Base-by-base conservation (phyloP, 1,140 invertebrate species). In the Musca vetustissima region DNA sequence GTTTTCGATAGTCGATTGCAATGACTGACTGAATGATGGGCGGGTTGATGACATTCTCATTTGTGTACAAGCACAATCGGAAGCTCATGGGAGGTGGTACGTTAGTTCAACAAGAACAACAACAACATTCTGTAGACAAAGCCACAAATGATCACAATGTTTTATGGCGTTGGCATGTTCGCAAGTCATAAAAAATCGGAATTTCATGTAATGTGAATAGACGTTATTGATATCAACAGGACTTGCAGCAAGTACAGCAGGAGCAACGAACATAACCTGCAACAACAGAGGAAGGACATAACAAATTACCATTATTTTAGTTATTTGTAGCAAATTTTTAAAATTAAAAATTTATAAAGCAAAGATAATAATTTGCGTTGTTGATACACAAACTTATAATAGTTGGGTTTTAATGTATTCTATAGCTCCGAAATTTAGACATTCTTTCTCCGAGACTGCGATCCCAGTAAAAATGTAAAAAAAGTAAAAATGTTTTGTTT, bases 151-250 rank as follows among this genome's bases (percentile, higher is more conserved):
- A 19, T 52, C n/a, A 28, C 53, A 28, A 28, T 28, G n/a, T 57
- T 57, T 24, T 57, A n/a, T 57, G 25, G 24, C 15, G 24, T 57
- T 57, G 22, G 22, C 53, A 57, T 57, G 53, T 57, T 25, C 13
- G 24, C 25, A 1, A 25, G 53, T 57, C 53, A 57, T 57, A 57
- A 57, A 25, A 57, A 57, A 57, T 28, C 24, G 7, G 13, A 57
- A 57, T 28, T 28, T 43, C 36, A 43, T 43, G 36, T 43, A 43
- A 43, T 43, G 36, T 43, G 36, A 43, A 43, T 43, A 43, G 36
- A 43, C 36, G 36, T 43, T 43, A 43, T 4, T 57, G 53, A 57
- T 57, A 57, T 57, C 53, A 57, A 57, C 53, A 57, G 24, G 24
- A 57, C 53, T 57, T 43, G 36, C 36, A 43, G 36, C 36, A 43